phyloP scores from a whole-genome alignment of 2,797 vertebrate genomes.

The Crocidura indochinensis region DNA sequence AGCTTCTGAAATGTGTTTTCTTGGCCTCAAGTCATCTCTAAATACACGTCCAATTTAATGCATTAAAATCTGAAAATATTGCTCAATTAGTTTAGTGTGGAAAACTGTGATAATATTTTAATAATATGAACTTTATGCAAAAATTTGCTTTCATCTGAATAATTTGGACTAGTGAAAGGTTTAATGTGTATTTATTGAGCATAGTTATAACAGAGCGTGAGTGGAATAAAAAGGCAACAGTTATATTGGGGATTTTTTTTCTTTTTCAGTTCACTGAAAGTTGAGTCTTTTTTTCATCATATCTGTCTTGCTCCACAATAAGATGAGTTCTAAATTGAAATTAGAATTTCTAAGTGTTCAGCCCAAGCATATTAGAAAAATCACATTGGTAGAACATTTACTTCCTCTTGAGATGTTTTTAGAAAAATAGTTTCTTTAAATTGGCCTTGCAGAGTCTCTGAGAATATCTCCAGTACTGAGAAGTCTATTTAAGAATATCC shows the following conservation, averaged over 20 bases:
- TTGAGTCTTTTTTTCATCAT: slow-evolving; percentile 62
- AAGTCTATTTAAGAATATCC: neutral
- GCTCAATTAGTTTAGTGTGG: slow-evolving; percentile 61
- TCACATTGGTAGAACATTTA: slow-evolving; percentile 48
- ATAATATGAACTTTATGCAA: slow-evolving; percentile 67
- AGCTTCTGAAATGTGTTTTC: slow-evolving; percentile 25
- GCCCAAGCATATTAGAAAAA: slow-evolving; percentile 61
- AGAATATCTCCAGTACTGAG: neutral
- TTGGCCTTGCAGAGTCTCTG: slow-evolving; percentile 2
- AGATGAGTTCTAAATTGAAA: slow-evolving; percentile 76
- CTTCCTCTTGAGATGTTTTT: slow-evolving; percentile 73
- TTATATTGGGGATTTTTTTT: neutral
- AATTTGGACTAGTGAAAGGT: slow-evolving; percentile 65
- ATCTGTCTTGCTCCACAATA: slow-evolving; percentile 54
- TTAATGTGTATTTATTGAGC: slow-evolving; percentile 76
- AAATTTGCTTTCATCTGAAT: slow-evolving; percentile 72
- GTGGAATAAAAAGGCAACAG: slow-evolving; percentile 51
- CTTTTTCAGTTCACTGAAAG: slow-evolving; percentile 68
- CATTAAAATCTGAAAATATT: slow-evolving; percentile 70
- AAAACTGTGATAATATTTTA: slow-evolving; percentile 74
- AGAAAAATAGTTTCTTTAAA: slow-evolving; percentile 60
- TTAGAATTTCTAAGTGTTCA: slow-evolving; percentile 67
- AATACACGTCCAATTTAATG: slow-evolving; percentile 24
- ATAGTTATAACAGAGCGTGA: slow-evolving; percentile 12
- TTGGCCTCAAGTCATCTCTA: neutral